Evolutionary conservation across 2,113 vertebrate species (phyloP), one percentile per base, ranked within the genome.

Genomic region (Tenebrosternarchus preto): DNA sequence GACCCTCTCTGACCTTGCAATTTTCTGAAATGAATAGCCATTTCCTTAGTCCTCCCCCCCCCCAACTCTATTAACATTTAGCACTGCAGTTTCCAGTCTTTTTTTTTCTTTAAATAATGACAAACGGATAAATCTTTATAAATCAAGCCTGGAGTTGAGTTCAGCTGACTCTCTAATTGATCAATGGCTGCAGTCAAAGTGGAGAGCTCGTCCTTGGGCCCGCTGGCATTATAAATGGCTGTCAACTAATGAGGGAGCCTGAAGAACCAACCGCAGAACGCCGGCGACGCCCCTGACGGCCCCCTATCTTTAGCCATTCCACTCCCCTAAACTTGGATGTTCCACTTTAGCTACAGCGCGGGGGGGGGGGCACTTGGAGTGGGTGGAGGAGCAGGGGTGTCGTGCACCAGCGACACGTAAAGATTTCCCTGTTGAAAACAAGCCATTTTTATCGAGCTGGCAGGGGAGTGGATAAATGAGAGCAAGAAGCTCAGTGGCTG

Each of bases 41-140:
- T 84, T 75, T 82, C 80, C 83, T 59, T 57, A 67, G n/a, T n/a
- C n/a, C n/a, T n/a, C n/a, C 71, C 36, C 46, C 69, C 70, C 57
- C 73, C 53, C 80, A 83, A 83, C 82, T 89, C 82, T 88, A 88
- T 88, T 89, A 87, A 86, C 82, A 87, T 86, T 88, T 86, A 87
- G 84, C 86, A 85, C 82, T 53, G 80, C 84, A 82, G 87, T 87
- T 88, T 87, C 84, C 82, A 82, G 75, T 83, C n/a, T n/a, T 84
- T 88, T 88, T 85, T 82, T 86, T 89, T 84, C 76, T 80, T 89
- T 89, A 87, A 88, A 87, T 89, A 89, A 88, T 88, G 88, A 88
- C 86, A 86, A 88, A 85, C 78, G 84, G 86, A 88, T 89, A 88
- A 87, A 88, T 88, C 87, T 87, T 89, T 89, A 87, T 88, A 88